phyloP scores from a whole-genome alignment of 2,888 invertebrate species.

The Hyposoter dolosus region DNA sequence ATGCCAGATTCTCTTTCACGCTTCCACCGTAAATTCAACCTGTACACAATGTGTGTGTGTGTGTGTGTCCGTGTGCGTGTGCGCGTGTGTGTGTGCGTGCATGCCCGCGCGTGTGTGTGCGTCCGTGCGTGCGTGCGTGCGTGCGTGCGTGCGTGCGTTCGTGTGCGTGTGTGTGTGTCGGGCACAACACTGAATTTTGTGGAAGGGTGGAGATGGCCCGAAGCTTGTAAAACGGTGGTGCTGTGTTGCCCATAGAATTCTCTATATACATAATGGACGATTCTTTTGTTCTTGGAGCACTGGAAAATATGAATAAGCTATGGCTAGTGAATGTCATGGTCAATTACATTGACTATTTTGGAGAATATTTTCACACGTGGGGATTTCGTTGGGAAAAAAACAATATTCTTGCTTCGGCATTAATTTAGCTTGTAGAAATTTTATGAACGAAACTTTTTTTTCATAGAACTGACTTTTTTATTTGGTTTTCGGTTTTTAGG shows the following conservation, averaged over 20 bases:
- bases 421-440: not conserved
- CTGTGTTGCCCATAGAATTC: constrained; percentile 41
- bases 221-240: constrained; percentile 75
- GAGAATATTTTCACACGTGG: not conserved
- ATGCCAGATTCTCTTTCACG: constrained; percentile 6
- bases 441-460: not conserved
- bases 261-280: not conserved
- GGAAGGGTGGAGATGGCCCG: constrained; percentile 34
- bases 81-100: not conserved
- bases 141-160: not conserved
- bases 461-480: not conserved
- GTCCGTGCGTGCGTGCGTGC: too few relatives aligned
- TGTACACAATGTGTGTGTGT: constrained; percentile 8
- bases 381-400: not conserved
- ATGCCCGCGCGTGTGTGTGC: not conserved
- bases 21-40: constrained; percentile 6
- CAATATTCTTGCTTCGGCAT: not conserved
- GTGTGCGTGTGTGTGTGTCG: not conserved
- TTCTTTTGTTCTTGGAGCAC: not conserved
- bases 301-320: not conserved
- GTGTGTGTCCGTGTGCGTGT: not conserved
- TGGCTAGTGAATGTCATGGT: not conserved
- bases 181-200: constrained; percentile 40
- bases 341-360: not conserved
- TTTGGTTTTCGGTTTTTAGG: not conserved